phyloP scores from a whole-genome alignment of 1,140 invertebrate species.

The Brachionus rotundiformis region DNA sequence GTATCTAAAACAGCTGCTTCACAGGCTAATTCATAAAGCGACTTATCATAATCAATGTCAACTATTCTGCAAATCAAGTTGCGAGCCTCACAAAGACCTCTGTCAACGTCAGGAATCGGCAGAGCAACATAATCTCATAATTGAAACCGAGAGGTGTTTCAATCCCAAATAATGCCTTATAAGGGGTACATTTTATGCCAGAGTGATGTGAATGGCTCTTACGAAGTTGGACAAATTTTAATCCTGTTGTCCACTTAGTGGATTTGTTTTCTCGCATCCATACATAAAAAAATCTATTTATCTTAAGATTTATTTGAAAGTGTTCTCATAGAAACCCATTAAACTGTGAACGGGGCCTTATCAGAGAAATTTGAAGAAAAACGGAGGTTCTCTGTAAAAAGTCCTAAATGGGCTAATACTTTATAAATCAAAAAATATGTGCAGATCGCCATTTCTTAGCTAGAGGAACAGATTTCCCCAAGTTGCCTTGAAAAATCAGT shows the following conservation, averaged over 20 bases:
- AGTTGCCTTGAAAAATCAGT: too few species aligned
- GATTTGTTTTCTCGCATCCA: slow-evolving; percentile 5
- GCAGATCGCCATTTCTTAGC: too few species aligned
- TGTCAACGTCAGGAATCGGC: not conserved
- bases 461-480: too few species aligned
- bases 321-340: too few species aligned
- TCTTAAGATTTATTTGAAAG: too few species aligned
- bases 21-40: not conserved
- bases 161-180: not conserved
- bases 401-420: too few species aligned
- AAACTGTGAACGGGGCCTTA: too few species aligned
- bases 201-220: not conserved
- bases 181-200: not conserved
- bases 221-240: not conserved
- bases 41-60: slow-evolving; percentile 8
- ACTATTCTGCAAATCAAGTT: not conserved
- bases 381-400: too few species aligned
- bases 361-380: too few species aligned
- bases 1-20: not conserved
- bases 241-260: not conserved
- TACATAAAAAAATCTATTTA: too few species aligned
- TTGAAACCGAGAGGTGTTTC: not conserved
- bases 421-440: too few species aligned
- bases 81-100: not conserved
- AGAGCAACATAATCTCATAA: not conserved